These are phyloP conservation scores for Rafetus swinhoei DNA, from an alignment of 2,113 vertebrate species.

Conservation along the genomic window DNA sequence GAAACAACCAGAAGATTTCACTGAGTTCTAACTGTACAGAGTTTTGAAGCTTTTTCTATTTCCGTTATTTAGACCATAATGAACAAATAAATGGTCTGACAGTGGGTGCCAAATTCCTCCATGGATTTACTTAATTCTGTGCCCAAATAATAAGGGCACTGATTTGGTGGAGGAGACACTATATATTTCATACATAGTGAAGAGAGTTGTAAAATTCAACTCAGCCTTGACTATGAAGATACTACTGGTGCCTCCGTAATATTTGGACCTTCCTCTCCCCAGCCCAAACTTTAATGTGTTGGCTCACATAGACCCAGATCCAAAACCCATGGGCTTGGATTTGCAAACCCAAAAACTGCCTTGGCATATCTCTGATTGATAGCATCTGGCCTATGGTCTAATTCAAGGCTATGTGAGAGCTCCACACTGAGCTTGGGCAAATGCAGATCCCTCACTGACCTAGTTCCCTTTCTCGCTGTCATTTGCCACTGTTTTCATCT, in stretches of 20 bases:
- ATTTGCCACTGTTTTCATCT: neutral
- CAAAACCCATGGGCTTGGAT: neutral
- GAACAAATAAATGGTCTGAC: slow-evolving; percentile 50
- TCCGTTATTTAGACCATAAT: slow-evolving; percentile 18
- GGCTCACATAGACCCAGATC: neutral
- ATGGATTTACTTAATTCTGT: slow-evolving; percentile 69
- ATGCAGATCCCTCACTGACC: neutral
- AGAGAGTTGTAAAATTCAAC: neutral
- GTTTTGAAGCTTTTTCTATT: slow-evolving; percentile 42
- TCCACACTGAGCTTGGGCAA: accelerated
- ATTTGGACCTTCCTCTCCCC: slow-evolving; percentile 9
- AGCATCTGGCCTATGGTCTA: neutral
- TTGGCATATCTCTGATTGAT: neutral
- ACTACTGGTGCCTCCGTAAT: neutral
- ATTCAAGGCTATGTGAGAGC: neutral
- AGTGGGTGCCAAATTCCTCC: slow-evolving; percentile 55
- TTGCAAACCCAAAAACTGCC: slow-evolving; percentile 5
- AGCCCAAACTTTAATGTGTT: neutral
- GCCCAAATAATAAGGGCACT: slow-evolving; percentile 60
- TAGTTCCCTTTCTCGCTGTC: neutral
- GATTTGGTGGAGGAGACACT: slow-evolving; percentile 33
- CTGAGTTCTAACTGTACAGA: slow-evolving; percentile 9
- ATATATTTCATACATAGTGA: slow-evolving; percentile 20
- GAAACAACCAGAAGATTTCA: accelerated
- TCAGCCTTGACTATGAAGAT: neutral